phyloP scores from a whole-genome alignment of 2,797 vertebrate genomes.

The Gymnocypris eckloni region DNA sequence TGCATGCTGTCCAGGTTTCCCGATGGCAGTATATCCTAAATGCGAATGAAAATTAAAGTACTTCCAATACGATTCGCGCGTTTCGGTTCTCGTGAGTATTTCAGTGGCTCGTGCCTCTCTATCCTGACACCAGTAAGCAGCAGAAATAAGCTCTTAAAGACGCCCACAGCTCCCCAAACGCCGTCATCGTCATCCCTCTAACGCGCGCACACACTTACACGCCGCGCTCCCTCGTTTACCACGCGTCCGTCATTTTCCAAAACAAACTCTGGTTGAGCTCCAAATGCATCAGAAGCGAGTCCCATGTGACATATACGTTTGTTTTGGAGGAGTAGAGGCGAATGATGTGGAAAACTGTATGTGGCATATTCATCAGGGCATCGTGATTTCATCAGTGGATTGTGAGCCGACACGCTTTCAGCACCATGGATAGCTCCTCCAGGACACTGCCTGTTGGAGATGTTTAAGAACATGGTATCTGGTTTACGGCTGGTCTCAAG shows the following conservation, averaged over 20 bases:
- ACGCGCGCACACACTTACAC: conserved; percentile 19
- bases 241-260: conserved; percentile 28
- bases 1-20: conserved; percentile 70
- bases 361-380: conserved; percentile 7
- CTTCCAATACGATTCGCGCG: conserved; percentile 51
- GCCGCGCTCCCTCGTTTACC: conserved; percentile 13
- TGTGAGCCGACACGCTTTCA: conserved; percentile 20
- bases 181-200: conserved; percentile 56
- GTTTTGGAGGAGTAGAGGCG: conserved; percentile 17
- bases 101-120: conserved; percentile 48
- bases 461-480: background rate
- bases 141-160: conserved; percentile 66
- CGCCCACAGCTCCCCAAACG: conserved; percentile 59
- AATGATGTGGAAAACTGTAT: conserved; percentile 11
- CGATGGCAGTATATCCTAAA: conserved; percentile 59
- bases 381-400: background rate
- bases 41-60: conserved; percentile 45
- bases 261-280: conserved; percentile 49
- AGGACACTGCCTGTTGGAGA: background rate
- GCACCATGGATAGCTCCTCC: conserved; percentile 43
- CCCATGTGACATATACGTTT: conserved; percentile 29
- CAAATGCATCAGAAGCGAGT: conserved; percentile 39
- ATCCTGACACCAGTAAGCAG: conserved; percentile 54
- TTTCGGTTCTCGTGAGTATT: conserved; percentile 32
- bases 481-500: background rate